Evolutionary conservation across 2,888 invertebrate genomes (phyloP), one percentile per base, ranked within the genome.

Genomic region (Laothoe populi): DNA sequence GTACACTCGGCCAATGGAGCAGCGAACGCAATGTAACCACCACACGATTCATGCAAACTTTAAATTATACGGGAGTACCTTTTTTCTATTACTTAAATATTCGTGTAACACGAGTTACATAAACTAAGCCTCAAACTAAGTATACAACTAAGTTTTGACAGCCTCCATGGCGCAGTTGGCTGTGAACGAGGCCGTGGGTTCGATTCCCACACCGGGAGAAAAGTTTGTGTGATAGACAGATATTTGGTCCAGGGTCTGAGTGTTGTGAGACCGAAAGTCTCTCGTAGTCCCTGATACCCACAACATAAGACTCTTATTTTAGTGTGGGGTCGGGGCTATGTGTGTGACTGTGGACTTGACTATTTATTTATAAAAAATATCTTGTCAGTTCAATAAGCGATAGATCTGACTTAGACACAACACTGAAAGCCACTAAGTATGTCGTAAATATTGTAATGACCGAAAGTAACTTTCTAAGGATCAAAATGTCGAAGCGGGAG

Each of bases 1-100:
- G 72, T 82, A 78, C 86, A 90, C 81, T 90, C 87, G 90, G 87
- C 85, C 88, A 90, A 86, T 88, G 81, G 90, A 90, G 86, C 89
- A 88, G 80, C 79, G 76, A 81, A 77, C 78, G 81, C 79, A 82
- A 84, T 80, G 77, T 74, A 81, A 80, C 77, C 78, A 75, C 67
- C 70, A 67, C 69, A 69, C 70, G 72, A 74, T 75, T 79, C 75
- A 74, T 79, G 79, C 79, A 69, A 78, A 74, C 75, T 73, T 73
- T 73, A 69, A 72, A 69, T 71, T 64, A 66, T 69, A 66, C 61
- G 65, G 67, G 63, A 69, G 24, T 21, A 21, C 42, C 23, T 60
- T 26, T 16, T 49, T 38, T 48, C 11, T 46, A 26, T 40, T 40
- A 60, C 46, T 19, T 24, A 21, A 60, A 19, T 40, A 48, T 24